Conservation (phyloP, 30 jellyfish, hydroid and myxozoan species). For the Chironex yamaguchii region DNA sequence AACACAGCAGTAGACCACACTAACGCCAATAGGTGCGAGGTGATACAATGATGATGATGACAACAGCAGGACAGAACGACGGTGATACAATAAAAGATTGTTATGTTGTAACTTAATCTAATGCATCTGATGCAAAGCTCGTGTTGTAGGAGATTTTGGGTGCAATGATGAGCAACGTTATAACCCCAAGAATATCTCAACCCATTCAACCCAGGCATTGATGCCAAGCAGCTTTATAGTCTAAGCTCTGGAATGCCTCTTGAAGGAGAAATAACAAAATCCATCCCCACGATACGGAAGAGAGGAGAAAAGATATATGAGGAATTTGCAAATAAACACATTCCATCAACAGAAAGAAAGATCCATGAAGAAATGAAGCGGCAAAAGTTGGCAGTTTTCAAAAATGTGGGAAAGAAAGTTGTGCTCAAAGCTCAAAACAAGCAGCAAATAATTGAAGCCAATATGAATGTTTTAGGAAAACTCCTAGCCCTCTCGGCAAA, state of each 20-base stretch:
- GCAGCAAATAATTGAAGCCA: slow-evolving; percentile 35
- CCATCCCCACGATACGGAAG: slow-evolving; percentile 23
- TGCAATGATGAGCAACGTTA: neutral
- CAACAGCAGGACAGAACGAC: no score
- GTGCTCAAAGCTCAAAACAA: slow-evolving; percentile 3
- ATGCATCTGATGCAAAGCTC: no score
- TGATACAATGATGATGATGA: no score
- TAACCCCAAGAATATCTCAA: slow-evolving; percentile 31
- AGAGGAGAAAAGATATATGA: slow-evolving; percentile 41
- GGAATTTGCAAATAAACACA: slow-evolving; percentile 3
- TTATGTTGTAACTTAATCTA: no score
- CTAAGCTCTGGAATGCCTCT: slow-evolving; percentile 62
- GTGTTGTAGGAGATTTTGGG: slow-evolving; percentile 11
- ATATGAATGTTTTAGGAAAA: slow-evolving; percentile 29
- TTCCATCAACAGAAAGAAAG: slow-evolving; percentile 6
- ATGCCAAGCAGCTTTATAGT: slow-evolving; percentile 24
- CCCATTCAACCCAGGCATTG: slow-evolving; percentile 33
- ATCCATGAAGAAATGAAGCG: slow-evolving; percentile 47
- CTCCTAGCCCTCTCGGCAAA: slow-evolving; percentile 62
- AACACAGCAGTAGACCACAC: no score
- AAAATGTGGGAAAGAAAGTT: slow-evolving; percentile 23
- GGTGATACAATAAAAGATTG: no score
- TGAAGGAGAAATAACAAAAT: slow-evolving; percentile 22
- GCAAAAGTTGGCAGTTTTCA: slow-evolving; percentile 19
- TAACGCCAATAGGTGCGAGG: no score